Conservation (phyloP, 2,113 vertebrate species). For the Bos javanicus region DNA sequence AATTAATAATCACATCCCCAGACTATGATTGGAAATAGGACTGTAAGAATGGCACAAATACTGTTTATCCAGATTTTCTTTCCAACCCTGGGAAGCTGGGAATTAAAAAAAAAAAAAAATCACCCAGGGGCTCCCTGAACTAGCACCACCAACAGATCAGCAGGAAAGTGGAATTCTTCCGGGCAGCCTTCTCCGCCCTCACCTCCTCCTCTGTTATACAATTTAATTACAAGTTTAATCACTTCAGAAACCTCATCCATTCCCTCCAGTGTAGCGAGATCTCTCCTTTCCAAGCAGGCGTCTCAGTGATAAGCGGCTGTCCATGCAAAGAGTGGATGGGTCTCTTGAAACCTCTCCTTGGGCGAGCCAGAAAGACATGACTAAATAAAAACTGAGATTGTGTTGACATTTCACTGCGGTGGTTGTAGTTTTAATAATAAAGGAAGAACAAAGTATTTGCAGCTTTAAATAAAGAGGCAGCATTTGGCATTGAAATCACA, state of each 20-base stretch:
- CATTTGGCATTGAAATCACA: neutral
- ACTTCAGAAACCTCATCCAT: constrained; percentile 30
- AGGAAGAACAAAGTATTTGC: constrained; percentile 48
- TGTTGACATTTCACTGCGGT: constrained; percentile 28
- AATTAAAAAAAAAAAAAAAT: constrained; percentile 27
- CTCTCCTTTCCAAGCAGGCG: constrained; percentile 1
- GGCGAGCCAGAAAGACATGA: neutral
- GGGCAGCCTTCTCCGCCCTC: neutral
- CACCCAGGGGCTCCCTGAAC: neutral
- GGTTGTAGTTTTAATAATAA: constrained; percentile 62
- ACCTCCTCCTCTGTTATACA: neutral
- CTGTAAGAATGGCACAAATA: neutral
- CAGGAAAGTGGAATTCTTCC: constrained; percentile 35
- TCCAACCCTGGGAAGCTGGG: constrained; percentile 3
- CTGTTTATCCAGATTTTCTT: constrained; percentile 38
- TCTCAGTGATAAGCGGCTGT: constrained; percentile 34
- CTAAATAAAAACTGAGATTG: constrained; percentile 59
- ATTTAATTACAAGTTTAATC: constrained; percentile 62
- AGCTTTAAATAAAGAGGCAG: constrained; percentile 54
- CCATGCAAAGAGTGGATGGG: neutral
- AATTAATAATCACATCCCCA: neutral
- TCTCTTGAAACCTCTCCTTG: constrained; percentile 60
- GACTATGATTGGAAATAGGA: neutral
- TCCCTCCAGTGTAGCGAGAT: constrained; percentile 12
- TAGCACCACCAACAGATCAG: neutral